A percentile compares a stretch with the other conserved stretches of the same genome.
These are phyloP conservation scores for Ditylenchus weischeri DNA, from an alignment of 2,888 invertebrate species.

Conservation along the genomic window DNA sequence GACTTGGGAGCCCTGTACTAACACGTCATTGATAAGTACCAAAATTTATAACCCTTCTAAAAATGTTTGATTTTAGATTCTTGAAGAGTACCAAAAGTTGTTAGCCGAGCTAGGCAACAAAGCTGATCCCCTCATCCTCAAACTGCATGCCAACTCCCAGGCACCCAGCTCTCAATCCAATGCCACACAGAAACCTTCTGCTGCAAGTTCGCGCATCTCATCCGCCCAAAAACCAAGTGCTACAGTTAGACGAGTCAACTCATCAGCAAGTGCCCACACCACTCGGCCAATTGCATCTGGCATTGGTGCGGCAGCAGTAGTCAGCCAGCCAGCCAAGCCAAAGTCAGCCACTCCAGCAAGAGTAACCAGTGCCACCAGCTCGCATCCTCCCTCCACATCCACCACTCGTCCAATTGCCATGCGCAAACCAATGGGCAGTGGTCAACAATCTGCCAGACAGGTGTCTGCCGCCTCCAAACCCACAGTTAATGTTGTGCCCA, in stretches of 20 bases:
- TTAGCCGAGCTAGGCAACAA: constrained; percentile 4
- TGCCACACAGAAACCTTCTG: neutral
- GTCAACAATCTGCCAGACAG: too few relatives aligned
- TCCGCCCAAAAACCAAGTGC: constrained; percentile 4
- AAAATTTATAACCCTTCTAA: too few relatives aligned
- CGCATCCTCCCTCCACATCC: too few relatives aligned
- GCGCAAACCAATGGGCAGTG: too few relatives aligned
- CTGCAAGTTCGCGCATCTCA: neutral
- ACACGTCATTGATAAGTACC: too few relatives aligned
- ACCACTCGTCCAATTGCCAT: too few relatives aligned
- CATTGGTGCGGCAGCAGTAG: neutral
- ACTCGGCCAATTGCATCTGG: neutral
- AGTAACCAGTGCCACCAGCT: constrained; percentile 1
- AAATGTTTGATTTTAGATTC: neutral
- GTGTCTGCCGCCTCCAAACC: neutral
- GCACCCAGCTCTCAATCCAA: neutral
- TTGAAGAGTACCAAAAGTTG: constrained; percentile 1
- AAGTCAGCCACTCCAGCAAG: neutral
- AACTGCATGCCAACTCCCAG: neutral
- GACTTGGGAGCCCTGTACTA: too few relatives aligned
- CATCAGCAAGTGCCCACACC: neutral
- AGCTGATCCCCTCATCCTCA: neutral
- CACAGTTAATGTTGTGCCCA: constrained; percentile 1
- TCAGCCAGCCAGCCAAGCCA: neutral
- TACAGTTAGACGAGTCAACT: neutral